Conservation (phyloP, 2,888 invertebrate species). For the Strigamia maritima region DNA sequence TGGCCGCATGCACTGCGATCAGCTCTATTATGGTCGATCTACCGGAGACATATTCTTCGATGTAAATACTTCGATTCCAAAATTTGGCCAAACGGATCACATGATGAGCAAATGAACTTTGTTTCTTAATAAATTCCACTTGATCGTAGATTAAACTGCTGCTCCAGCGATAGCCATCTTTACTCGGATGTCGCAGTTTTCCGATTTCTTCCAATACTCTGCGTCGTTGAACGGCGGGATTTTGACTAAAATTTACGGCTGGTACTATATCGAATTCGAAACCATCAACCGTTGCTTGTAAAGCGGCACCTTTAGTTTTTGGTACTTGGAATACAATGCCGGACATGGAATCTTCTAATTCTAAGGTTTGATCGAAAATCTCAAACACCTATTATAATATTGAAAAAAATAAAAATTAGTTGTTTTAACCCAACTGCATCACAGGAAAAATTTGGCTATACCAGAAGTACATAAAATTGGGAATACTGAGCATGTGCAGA, state of each 20-base stretch:
- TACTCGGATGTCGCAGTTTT: background rate
- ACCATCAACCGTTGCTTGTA: background rate
- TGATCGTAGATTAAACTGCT: background rate
- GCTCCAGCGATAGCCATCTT: background rate
- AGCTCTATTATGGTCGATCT: background rate
- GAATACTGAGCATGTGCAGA: no score
- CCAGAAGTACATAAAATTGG: no score
- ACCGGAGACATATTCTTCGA: background rate
- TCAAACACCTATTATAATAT: no score
- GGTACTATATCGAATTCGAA: background rate
- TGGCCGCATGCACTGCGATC: background rate
- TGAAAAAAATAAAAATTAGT: no score
- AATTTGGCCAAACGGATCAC: slow-evolving; percentile 5
- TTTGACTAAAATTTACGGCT: background rate
- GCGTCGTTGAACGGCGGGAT: background rate
- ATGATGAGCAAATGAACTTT: background rate
- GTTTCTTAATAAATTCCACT: background rate
- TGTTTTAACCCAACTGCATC: no score
- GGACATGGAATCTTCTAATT: background rate
- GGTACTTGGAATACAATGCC: background rate
- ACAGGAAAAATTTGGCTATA: no score
- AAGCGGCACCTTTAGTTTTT: background rate
- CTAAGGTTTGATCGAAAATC: background rate
- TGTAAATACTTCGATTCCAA: background rate
- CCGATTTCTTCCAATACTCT: background rate